Evolutionary conservation across 2,797 vertebrate species (phyloP).

Genomic region (Eupleurogrammus muticus): DNA sequence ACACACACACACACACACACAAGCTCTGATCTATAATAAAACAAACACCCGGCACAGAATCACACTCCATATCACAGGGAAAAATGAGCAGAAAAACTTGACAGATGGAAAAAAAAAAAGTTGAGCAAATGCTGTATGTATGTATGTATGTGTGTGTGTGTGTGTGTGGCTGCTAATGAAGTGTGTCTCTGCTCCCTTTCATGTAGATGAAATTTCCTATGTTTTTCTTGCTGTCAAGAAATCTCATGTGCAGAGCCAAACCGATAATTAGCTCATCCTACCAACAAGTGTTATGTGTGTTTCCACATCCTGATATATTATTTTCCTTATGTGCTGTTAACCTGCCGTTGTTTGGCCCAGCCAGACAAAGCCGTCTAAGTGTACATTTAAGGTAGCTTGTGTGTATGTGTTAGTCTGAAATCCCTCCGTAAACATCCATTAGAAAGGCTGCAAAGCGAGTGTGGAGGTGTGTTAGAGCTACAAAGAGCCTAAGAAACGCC

Average conservation of each 20-base stretch:
- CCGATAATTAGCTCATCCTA: no score
- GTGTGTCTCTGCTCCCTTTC: not conserved
- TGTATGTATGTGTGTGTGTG: not conserved
- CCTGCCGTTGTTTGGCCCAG: no score
- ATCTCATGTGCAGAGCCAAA: no score
- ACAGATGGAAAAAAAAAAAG: not conserved
- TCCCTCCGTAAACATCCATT: conserved; percentile 47
- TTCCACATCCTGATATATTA: no score
- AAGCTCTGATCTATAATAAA: conserved; percentile 60
- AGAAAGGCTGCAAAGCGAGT: conserved; percentile 20
- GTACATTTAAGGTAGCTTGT: no score
- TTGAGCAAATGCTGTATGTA: not conserved
- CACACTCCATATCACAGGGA: conserved; percentile 14
- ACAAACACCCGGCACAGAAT: conserved; percentile 43
- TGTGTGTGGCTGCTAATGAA: not conserved
- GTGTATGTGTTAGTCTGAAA: not conserved
- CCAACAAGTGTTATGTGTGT: no score
- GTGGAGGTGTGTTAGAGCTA: conserved; percentile 50
- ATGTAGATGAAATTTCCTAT: no score
- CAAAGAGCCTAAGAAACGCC: conserved; percentile 56
- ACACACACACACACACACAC: conserved; percentile 60
- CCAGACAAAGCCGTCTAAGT: no score
- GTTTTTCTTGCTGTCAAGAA: no score
- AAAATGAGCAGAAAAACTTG: conserved; percentile 28
- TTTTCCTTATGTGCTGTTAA: no score